Percentiles rank a stretch among this genome's conserved stretches.
Conservation (phyloP, 2,888 invertebrate genomes). For the Drosophila barbarae region DNA sequence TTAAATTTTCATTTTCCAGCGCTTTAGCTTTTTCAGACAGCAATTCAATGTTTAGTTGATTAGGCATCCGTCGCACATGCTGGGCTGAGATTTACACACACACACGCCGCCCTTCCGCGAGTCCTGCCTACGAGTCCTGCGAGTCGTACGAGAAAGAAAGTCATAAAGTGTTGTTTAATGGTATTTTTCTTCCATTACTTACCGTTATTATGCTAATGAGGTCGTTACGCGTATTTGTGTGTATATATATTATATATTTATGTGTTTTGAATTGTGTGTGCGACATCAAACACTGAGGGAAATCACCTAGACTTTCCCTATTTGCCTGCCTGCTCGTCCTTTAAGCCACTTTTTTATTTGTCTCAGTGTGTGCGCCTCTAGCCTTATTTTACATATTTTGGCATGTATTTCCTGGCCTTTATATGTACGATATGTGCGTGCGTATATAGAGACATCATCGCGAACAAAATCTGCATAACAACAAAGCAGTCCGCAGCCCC, state of each 20-base stretch:
- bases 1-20: constrained; percentile 3
- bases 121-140: background rate
- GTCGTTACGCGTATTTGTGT: constrained; percentile 76
- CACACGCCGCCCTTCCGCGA: constrained; percentile 25
- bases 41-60: constrained; percentile 35
- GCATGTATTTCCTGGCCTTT: background rate
- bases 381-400: constrained; percentile 14
- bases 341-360: background rate
- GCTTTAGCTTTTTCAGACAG: background rate
- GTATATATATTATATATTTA: constrained; percentile 73
- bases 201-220: constrained; percentile 79
- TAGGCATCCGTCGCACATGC: constrained; percentile 32
- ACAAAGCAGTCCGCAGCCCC: background rate
- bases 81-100: constrained; percentile 58
- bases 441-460: constrained; percentile 23
- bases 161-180: constrained; percentile 80
- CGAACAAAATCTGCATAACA: constrained; percentile 32
- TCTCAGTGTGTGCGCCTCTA: constrained; percentile 1
- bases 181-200: constrained; percentile 78
- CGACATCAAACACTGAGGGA: background rate
- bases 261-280: constrained; percentile 61
- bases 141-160: constrained; percentile 60
- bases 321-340: no score
- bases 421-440: background rate
- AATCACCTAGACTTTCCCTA: background rate